Evolutionary conservation across 2,797 vertebrate species (phyloP), one percentile per base, ranked within the genome.

Genomic region (Gobionotothen gibberifrons): DNA sequence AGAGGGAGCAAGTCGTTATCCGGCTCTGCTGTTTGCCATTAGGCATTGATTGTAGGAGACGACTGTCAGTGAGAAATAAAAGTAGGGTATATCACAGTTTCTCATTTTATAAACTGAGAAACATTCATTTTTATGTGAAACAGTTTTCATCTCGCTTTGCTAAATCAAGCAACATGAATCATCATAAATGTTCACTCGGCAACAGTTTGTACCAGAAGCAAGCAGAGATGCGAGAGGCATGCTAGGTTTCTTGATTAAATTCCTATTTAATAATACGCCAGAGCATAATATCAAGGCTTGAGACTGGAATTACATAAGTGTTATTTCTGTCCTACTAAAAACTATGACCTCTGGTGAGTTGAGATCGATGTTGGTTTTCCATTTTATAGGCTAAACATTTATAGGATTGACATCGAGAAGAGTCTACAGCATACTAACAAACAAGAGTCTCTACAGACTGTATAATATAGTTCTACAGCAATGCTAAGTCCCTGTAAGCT

Each of bases 1-100:
- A 72, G 59, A 76, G 72, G 64, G 76, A 87, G 90, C 86, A 91
- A 87, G 85, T 87, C 13, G 66, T 89, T 90, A 85, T 89, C 69
- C 32, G 67, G 72, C 83, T 81, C 87, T 88, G 87, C 74, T 89
- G 76, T 91, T 89, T 85, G 75, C 78, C 83, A 80, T 87, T 48
- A 75, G 88, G 77, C 79, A 89, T 79, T 82, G 89, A 88, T 80
- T 82, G 71, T 85, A 83, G 83, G 85, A 89, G 83, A 74, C 9
- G 51, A 69, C 62, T 69, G 76, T 70, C 72, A 74, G 77, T 68
- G 68, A 44, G 42, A 56, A 52, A 74, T n/a, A 42, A 36, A n/a
- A 60, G 64, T 52, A 36, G 12, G 5, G 53, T 36, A 12, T 3
- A 26, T 74, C 47, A 60, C 49, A 36, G 32, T 36, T 57, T 17